A percentile compares a stretch with the other conserved stretches of the same genome.
Conservation (phyloP, 2,888 invertebrate species). For the Aradus depressus region DNA sequence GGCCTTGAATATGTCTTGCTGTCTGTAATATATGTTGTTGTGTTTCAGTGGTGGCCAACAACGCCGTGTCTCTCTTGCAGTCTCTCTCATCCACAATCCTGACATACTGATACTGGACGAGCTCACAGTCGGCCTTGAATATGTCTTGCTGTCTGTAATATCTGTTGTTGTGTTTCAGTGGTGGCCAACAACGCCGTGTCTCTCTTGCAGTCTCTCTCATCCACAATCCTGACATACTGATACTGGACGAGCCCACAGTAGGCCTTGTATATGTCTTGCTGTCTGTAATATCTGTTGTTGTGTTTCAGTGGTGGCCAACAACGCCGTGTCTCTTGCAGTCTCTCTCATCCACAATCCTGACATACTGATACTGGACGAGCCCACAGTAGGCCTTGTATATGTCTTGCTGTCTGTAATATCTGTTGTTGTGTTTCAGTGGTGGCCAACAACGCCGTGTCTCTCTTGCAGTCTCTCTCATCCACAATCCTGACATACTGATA, state of each 20-base stretch:
- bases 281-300: no score
- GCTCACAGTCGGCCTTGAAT: conserved; percentile 1
- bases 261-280: no score
- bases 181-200: conserved; percentile 3
- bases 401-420: no score
- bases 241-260: conserved; percentile 5
- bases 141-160: no score
- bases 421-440: no score
- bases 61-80: neutral
- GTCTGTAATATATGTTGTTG: no score
- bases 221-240: conserved; percentile 1
- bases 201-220: conserved; percentile 3
- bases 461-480: conserved; percentile 75
- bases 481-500: conserved; percentile 77
- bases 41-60: conserved; percentile 9
- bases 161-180: conserved; percentile 9
- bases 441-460: conserved; percentile 85
- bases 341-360: conserved; percentile 4
- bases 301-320: conserved; percentile 9
- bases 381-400: conserved; percentile 2
- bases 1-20: no score
- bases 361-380: conserved; percentile 1
- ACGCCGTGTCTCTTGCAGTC: neutral
- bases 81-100: conserved; percentile 3
- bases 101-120: conserved; percentile 1